A percentile compares a stretch with the other conserved stretches of the same genome.
phyloP scores from a whole-genome alignment of 2,797 vertebrate species.

The Linurgus olivaceus region DNA sequence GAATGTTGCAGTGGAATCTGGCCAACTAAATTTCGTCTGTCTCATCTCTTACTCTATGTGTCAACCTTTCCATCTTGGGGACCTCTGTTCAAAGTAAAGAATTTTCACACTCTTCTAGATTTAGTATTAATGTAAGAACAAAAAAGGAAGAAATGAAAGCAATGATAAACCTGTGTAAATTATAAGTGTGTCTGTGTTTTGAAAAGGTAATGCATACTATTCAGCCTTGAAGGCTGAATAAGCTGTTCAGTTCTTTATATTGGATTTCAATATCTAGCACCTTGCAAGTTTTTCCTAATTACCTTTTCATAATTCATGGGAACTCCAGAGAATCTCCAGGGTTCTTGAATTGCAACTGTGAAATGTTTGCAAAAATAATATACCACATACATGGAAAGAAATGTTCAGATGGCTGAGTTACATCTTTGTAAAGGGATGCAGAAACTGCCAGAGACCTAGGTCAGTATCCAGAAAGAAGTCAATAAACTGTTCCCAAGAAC shows the following conservation, averaged over 20 bases:
- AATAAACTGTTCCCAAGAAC: background rate
- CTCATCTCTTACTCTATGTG: background rate
- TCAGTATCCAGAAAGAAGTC: background rate
- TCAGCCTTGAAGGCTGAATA: background rate
- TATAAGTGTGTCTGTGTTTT: background rate
- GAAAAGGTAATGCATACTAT: background rate
- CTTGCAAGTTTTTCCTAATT: background rate
- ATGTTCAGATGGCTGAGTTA: background rate
- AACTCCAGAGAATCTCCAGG: background rate
- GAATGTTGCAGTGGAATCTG: background rate
- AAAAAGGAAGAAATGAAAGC: background rate
- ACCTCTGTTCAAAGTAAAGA: background rate
- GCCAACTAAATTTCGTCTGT: background rate
- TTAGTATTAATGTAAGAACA: background rate
- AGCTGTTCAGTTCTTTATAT: background rate
- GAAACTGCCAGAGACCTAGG: background rate
- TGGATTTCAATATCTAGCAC: background rate
- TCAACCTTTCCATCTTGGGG: background rate
- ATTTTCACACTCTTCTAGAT: background rate
- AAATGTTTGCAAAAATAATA: background rate
- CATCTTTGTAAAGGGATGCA: background rate
- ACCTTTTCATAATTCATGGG: background rate
- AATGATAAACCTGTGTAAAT: background rate
- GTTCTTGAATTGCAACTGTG: background rate
- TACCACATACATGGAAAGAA: background rate